phyloP scores from a whole-genome alignment of 1,140 invertebrate species.

The Sesamia nonagrioides region DNA sequence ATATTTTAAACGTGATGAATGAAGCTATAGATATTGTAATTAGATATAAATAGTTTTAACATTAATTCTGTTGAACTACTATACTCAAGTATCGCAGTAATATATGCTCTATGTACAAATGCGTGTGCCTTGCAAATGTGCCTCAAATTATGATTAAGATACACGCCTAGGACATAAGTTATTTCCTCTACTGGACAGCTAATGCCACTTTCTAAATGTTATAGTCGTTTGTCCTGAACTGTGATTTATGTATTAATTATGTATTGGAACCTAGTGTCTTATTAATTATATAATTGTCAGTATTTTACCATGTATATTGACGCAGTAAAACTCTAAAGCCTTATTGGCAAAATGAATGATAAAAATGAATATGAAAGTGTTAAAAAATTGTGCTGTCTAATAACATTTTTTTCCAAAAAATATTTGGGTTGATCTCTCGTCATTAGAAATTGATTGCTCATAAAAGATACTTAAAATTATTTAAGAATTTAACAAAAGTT shows the following conservation, averaged over 20 bases:
- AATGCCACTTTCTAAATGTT: conserved; percentile 1
- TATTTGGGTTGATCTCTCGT: conserved; percentile 22
- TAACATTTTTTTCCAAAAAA: background rate
- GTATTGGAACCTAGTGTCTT: conserved; percentile 32
- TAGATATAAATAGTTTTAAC: conserved; percentile 33
- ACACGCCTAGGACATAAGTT: conserved; percentile 27
- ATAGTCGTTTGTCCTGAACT: conserved; percentile 13
- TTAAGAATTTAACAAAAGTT: conserved; percentile 45
- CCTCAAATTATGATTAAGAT: conserved; percentile 32
- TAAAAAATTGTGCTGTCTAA: background rate
- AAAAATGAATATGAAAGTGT: background rate
- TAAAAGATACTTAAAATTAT: conserved; percentile 75
- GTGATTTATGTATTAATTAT: conserved; percentile 18
- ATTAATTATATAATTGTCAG: conserved; percentile 13
- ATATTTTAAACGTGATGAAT: conserved; percentile 38
- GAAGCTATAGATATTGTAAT: conserved; percentile 2
- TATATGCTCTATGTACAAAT: conserved; percentile 14
- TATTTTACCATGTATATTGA: conserved; percentile 10
- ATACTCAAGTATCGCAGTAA: conserved; percentile 26
- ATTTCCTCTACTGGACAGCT: background rate
- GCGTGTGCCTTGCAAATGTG: conserved; percentile 44
- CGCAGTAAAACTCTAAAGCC: conserved; percentile 12
- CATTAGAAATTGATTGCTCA: conserved; percentile 66
- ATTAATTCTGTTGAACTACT: conserved; percentile 32
- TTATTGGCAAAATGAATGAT: background rate